phyloP scores from a whole-genome alignment of 1,140 invertebrate genomes.

The Riptortus pedestris region DNA sequence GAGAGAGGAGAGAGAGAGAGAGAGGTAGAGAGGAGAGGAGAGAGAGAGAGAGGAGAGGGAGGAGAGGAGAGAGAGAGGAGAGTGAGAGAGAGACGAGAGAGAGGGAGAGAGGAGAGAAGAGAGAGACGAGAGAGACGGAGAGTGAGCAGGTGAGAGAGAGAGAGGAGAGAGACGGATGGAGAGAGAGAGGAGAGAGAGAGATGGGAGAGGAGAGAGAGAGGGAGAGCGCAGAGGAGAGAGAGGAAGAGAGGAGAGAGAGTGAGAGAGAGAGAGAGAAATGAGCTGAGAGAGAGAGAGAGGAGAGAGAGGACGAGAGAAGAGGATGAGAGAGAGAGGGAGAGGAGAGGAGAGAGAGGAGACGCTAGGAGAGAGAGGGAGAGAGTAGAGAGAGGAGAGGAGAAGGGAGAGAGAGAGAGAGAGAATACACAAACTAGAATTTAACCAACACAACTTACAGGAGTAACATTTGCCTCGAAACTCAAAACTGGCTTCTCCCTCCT shows the following conservation, averaged over 20 bases:
- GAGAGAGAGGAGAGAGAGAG: not conserved
- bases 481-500: constrained; percentile 5
- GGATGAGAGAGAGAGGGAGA: no score
- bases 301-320: not conserved
- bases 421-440: no score
- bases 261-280: not conserved
- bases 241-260: not conserved
- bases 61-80: no score
- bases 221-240: not conserved
- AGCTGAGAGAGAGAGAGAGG: not conserved
- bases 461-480: constrained; percentile 3
- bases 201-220: not conserved
- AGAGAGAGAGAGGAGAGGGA: no score
- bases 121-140: no score
- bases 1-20: no score
- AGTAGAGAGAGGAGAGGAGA: not conserved
- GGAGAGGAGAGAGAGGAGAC: constrained; percentile 44
- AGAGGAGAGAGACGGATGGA: not conserved
- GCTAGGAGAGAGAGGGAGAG: not conserved
- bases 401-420: not conserved
- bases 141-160: no score
- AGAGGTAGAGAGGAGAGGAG: no score
- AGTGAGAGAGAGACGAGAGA: no score
- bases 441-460: not conserved
- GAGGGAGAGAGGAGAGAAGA: no score